phyloP scores from a whole-genome alignment of 2,113 vertebrate genomes.

The Etia nguti region DNA sequence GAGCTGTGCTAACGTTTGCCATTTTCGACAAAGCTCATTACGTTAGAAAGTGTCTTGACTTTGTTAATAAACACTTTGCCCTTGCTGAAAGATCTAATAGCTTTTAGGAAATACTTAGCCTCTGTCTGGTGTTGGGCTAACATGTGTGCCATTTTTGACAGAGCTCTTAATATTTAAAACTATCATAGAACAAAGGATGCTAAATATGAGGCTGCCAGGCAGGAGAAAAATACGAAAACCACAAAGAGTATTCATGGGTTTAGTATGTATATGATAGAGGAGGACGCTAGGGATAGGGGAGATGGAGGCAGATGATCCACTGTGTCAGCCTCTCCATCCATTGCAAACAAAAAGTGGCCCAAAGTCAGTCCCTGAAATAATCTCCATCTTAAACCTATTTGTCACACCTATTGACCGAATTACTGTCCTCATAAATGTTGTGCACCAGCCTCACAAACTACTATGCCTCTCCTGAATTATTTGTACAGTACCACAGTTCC shows the following conservation, averaged over 20 bases:
- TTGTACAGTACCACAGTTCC: neutral
- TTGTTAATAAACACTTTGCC: too few species aligned
- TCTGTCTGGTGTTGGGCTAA: too few species aligned
- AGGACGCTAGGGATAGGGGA: neutral
- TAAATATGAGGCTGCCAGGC: neutral
- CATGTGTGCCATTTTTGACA: neutral
- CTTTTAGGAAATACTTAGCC: too few species aligned
- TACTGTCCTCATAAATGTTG: neutral
- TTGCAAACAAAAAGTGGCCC: neutral
- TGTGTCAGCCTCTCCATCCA: neutral
- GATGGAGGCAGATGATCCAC: neutral
- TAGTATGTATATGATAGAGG: neutral
- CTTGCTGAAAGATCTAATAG: too few species aligned
- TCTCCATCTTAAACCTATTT: neutral
- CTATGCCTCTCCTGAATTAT: neutral
- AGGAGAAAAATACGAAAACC: neutral
- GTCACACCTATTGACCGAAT: neutral
- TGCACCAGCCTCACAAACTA: neutral
- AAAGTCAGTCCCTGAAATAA: neutral
- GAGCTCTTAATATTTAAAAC: neutral
- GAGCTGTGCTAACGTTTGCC: neutral
- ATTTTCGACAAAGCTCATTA: too few species aligned
- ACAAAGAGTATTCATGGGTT: neutral
- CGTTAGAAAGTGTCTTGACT: too few species aligned
- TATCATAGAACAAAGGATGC: neutral